A percentile compares a stretch with the other conserved stretches of the same genome.
phyloP scores from a whole-genome alignment of 2,888 invertebrate species.

The Agrochola lota region DNA sequence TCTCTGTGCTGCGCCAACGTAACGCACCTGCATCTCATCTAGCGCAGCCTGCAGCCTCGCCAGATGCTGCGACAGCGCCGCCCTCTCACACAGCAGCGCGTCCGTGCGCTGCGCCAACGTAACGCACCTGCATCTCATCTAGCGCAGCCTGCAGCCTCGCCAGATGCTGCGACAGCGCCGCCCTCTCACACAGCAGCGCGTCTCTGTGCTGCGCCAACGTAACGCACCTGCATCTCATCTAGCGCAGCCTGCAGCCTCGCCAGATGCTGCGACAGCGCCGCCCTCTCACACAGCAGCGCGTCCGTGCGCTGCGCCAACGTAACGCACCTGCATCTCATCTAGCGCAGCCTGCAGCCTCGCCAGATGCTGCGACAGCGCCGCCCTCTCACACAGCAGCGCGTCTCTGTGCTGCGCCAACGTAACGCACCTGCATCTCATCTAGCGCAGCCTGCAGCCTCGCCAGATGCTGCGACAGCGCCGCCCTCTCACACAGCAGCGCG shows the following conservation, averaged over 20 bases:
- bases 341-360: conserved; percentile 72
- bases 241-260: conserved; percentile 72
- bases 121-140: conserved; percentile 72
- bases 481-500: conserved; percentile 70
- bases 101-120: conserved; percentile 66
- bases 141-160: conserved; percentile 72
- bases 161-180: conserved; percentile 63
- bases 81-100: conserved; percentile 70
- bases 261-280: conserved; percentile 63
- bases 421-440: conserved; percentile 72
- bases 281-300: conserved; percentile 70
- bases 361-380: conserved; percentile 63
- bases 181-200: conserved; percentile 70
- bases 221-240: conserved; percentile 72
- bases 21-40: conserved; percentile 72
- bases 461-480: conserved; percentile 63
- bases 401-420: conserved; percentile 66
- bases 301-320: conserved; percentile 66
- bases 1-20: conserved; percentile 66
- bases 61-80: conserved; percentile 63
- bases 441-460: conserved; percentile 72
- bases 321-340: conserved; percentile 72
- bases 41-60: conserved; percentile 72
- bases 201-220: conserved; percentile 66
- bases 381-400: conserved; percentile 70